Evolutionary conservation across 2,888 invertebrate species (phyloP), one percentile per base, ranked within the genome.

Genomic region (Brachyptera putata): DNA sequence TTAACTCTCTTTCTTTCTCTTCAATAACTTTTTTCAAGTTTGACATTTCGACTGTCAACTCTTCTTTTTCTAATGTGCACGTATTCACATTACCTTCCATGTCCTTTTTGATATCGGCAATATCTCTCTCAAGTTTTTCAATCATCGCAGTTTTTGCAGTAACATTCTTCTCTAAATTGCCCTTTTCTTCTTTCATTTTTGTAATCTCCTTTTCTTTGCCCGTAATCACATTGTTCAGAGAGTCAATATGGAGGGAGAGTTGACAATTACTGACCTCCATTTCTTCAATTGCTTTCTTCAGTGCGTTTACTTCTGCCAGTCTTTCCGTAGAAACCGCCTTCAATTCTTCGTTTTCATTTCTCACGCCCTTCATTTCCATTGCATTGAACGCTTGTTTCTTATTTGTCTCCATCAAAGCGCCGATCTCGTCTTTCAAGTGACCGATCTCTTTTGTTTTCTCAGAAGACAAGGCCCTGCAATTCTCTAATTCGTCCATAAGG

Each of bases 401-500:
- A 36, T 53, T 53, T 1, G 26, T 41, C 13, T 25, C 43, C 56
- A 60, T 34, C 16, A 56, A n/a, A 9, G 7, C 26, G 30, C 18
- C 14, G 14, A 61, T 39, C 16, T 61, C 61, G 3, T 61, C 61
- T n/a, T 26, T 30, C 36, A 57, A 49, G 5, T 57, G 34, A 39
- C 25, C 41, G 4, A 57, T 16, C 39, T 61, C 61, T n/a, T 14
- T 16, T 13, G 24, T 61, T 7, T 57, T 57, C 53, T 61, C n/a
- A 2, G 30, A 24, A 7, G 39, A 37, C 13, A 13, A 18, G 11
- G 50, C n/a, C 4, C 61, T 49, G 16, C 16, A 22, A n/a, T 13
- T n/a, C 24, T 61, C 48, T 5, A 61, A 16, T 30, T 57, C 57
- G 26, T 61, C 50, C 57, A 48, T 21, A 5, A 61, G 43, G n/a